Base-by-base conservation (phyloP, 2,888 invertebrate genomes). In the Harpalus rufipes region DNA sequence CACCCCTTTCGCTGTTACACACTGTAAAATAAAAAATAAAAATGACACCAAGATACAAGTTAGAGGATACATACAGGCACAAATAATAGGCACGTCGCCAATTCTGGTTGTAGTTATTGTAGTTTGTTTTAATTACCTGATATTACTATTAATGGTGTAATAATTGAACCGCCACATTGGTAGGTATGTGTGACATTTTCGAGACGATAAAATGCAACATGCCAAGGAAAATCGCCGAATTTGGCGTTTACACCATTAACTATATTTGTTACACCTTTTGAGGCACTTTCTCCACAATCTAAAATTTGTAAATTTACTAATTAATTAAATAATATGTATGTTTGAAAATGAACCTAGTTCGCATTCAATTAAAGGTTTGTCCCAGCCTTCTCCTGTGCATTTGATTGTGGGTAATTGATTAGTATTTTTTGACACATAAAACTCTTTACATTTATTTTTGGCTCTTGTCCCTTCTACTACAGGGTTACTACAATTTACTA, bases 381-480 rank as follows among this genome's bases (percentile, higher is more conserved):
- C 78, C 86, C 86, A 86, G 12, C 16, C 14, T 21, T 82, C 85
- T 44, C 78, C 63, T 8, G 14, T 58, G 16, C 86, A 86, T 41
- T 74, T 32, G 4, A 59, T 16, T 56, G 78, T 59, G n/a, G 68
- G 63, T 21, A 61, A 10, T 61, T 16, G 18, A 18, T 18, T 18
- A 4, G 10, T 21, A 12, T 61, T 3, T 63, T 8, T 8, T 10
- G 1, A n/a, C 7, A 6, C 14, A 44, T 51, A 78, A 68, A 65
- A 63, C n/a, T 82, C 18, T 85, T 85, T 86, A 85, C 86, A 86
- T 18, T 85, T 78, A 25, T 56, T 81, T 18, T 0, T 32, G 51
- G 81, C 85, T 14, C 65, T 32, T 18, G 86, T 78, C 32, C 85
- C 86, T 51, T 86, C 82, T 14, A 78, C 39, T 39, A 86, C 16